Evolutionary conservation across 1,140 invertebrate genomes (phyloP), one percentile per base, ranked within the genome.

Genomic region (Gryllus bimaculatus): DNA sequence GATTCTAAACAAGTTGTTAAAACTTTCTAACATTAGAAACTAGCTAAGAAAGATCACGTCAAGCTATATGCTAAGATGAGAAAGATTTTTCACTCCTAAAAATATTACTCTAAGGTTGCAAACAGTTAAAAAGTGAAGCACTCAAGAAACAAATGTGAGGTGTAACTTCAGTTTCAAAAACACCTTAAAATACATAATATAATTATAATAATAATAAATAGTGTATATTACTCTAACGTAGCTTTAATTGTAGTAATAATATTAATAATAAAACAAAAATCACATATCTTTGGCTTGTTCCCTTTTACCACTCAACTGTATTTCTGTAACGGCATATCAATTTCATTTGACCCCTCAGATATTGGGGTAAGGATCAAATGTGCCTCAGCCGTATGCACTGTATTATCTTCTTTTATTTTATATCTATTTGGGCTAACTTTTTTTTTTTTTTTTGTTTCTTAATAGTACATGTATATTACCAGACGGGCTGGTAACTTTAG

Each of bases 251-350:
- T 18, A 66, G 18, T 73, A 78, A 10, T 79, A 74, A 75, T 80
- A 80, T 39, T 77, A 86, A 87, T 86, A 87, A 87, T 86, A 87
- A 87, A 87, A 87, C 86, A 86, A 87, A 86, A 87, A 86, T 87
- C 87, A 87, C 84, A 82, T 86, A 87, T 87, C 86, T 87, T 87
- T 87, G 86, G 86, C 86, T 87, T 87, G 86, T 86, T 87, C 86
- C 86, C 86, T 86, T 66, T 87, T 86, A 87, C 86, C 86, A 87
- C 86, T 39, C 15, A 47, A 54, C 74, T 74, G 78, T 54, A 20
- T n/a, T 47, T 73, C 54, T 66, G 18, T 13, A 66, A 66, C 54
- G 54, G 54, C 54, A 66, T 66, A 66, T 66, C 18, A 10, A 66
- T 18, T 13, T 7, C 54, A 66, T 66, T 66, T 13, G 10, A 66